Evolutionary conservation across 2,888 invertebrate species (phyloP), one percentile per base, ranked within the genome.

Genomic region (Conus canariensis): DNA sequence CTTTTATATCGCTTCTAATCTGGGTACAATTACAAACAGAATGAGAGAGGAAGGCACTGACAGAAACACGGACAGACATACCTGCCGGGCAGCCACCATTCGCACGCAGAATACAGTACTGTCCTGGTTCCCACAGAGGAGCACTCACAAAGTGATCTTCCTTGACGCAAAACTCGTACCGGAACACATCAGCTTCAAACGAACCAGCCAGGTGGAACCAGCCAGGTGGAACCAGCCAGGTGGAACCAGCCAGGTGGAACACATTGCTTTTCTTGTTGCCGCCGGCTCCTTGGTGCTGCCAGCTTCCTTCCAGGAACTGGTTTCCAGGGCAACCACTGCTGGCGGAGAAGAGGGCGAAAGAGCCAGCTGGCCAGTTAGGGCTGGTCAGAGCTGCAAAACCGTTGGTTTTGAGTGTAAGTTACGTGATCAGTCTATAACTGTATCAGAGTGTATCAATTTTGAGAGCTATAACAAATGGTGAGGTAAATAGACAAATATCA

Each of bases 261-360:
- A 64, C 8, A 64, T 30, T 25, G 25, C 85, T 85, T 14, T 30
- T 60, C 22, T 12, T 5, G 85, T 85, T 85, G 25, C 12, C 30
- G 14, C 85, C 85, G 6, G 16, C 10, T 64, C 85, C 85, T 10
- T 12, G 7, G 85, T 85, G 85, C n/a, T 25, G n/a, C 85, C 85
- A 85, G 85, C 60, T 64, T 45, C 85, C 64, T 64, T 14, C 25
- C 9, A 14, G 16, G 64, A 85, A 85, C 30, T 58, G 58, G 83
- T 83, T 56, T 16, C 19, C 90, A 59, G 89, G 89, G 74, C 89
- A 89, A 58, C 89, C 89, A 19, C n/a, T 25, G 16, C 9, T 85
- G 58, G 70, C 56, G 8, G 64, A 58, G 7, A 85, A 70, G 3
- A 89, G 16, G 14, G 85, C 89, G 85, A 85, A 89, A 2, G 25